Conservation (phyloP, 2,113 vertebrate species). For the Rhea americana region DNA sequence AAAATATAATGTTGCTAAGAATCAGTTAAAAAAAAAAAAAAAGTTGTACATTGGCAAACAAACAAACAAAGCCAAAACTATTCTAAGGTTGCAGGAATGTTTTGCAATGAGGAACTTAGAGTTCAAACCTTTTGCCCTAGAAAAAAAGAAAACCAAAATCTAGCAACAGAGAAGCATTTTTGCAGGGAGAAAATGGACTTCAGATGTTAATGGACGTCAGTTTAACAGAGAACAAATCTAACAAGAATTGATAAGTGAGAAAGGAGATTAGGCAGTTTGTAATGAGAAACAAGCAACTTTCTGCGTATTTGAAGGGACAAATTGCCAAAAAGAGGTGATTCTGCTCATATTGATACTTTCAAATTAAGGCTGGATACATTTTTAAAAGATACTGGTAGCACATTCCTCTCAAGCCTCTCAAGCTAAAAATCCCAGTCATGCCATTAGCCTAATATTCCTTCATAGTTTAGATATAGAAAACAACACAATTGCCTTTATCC, state of each 20-base stretch:
- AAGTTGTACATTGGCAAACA: no score
- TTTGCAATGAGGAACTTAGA: background rate
- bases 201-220: background rate
- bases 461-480: slow-evolving; percentile 9
- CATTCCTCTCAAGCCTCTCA: background rate
- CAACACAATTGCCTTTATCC: background rate
- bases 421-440: background rate
- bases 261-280: background rate
- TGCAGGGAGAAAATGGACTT: background rate
- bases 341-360: background rate
- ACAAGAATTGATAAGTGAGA: background rate
- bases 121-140: background rate
- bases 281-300: background rate
- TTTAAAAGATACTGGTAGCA: background rate
- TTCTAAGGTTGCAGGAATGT: background rate
- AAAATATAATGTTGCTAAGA: background rate
- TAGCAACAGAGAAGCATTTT: background rate
- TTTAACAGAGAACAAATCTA: background rate
- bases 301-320: background rate
- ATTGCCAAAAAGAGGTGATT: background rate
- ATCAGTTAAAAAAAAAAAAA: background rate
- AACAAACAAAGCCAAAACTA: background rate
- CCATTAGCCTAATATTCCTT: background rate
- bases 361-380: background rate
- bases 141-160: background rate